Base-by-base conservation (phyloP, 2,797 vertebrate species). In the Myripristis murdjan region DNA sequence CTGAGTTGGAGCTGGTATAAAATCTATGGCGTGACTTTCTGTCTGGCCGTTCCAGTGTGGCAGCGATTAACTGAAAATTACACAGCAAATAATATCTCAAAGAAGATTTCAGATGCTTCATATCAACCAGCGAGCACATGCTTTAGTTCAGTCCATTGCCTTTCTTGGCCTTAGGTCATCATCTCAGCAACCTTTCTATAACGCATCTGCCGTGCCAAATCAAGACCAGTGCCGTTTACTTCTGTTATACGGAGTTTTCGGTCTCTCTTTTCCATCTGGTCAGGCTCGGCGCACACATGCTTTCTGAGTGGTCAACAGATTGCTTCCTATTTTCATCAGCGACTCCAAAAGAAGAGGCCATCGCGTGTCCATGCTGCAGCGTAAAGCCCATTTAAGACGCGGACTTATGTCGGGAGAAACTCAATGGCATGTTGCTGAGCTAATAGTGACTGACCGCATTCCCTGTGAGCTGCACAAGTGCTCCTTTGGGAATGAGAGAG, bases 361-460 rank as follows among this genome's bases (percentile, higher is more conserved):
- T 80, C 0, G 67, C 54, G 57, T 83, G 73, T 71, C 71, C 16
- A 64, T 57, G 61, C 70, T 41, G 62, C 53, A 31, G 59, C 20
- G 39, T 63, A 59, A 65, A 79, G 64, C 74, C 85, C 88, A 85
- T 92, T 92, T 86, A 77, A 72, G 84, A 81, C 49, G 43, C 75
- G 53, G 63, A 80, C 77, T 58, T 81, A 79, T 88, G 83, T 87
- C 81, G 73, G 73, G 82, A 84, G 83, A 88, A 88, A 86, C 55
- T 77, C 63, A 35, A 63, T 44, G 89, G 85, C 74, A 83, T 87
- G 84, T 81, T 70, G 71, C 82, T 82, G 83, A 91, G 81, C 77
- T 91, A 89, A 87, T 89, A 85, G 85, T 56, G 88, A 88, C 80
- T 78, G 81, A 87, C 78, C 61, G 55, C 74, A 83, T 86, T 91